Percentiles rank a stretch among this genome's conserved stretches.
phyloP scores from a whole-genome alignment of 1,140 invertebrate species.

The Cephus cinctus region DNA sequence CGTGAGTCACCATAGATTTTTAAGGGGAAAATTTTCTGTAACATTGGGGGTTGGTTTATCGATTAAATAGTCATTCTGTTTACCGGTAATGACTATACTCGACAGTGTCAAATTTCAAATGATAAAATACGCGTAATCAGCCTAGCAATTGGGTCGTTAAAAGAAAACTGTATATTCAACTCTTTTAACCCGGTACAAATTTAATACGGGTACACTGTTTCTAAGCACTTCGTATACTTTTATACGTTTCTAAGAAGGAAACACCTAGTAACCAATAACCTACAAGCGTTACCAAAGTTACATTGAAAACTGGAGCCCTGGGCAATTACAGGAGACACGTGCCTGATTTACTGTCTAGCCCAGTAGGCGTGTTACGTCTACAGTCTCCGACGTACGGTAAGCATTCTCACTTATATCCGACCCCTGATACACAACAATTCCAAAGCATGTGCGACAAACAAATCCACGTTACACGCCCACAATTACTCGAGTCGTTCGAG shows the following conservation, averaged over 20 bases:
- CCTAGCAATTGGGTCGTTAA: slow-evolving; percentile 4
- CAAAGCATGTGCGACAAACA: neutral
- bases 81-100: slow-evolving; percentile 28
- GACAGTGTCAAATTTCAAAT: slow-evolving; percentile 5
- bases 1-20: slow-evolving; percentile 35
- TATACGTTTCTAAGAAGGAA: no score
- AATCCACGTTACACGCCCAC: slow-evolving; percentile 7
- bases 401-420: no score
- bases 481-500: slow-evolving; percentile 12
- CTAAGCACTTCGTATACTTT: no score
- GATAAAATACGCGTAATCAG: slow-evolving; percentile 11
- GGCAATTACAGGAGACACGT: slow-evolving; percentile 1
- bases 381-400: neutral
- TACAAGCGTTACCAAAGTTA: no score
- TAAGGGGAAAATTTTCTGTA: slow-evolving; percentile 19
- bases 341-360: neutral
- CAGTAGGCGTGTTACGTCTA: neutral
- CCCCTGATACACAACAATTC: no score
- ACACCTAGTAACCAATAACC: no score
- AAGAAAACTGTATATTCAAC: slow-evolving; percentile 14
- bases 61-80: slow-evolving; percentile 43
- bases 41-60: slow-evolving; percentile 24
- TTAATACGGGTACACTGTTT: slow-evolving; percentile 2
- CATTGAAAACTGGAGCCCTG: neutral
- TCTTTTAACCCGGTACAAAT: neutral